Evolutionary conservation across 2,888 invertebrate genomes (phyloP).

Genomic region (Graphium colonna): DNA sequence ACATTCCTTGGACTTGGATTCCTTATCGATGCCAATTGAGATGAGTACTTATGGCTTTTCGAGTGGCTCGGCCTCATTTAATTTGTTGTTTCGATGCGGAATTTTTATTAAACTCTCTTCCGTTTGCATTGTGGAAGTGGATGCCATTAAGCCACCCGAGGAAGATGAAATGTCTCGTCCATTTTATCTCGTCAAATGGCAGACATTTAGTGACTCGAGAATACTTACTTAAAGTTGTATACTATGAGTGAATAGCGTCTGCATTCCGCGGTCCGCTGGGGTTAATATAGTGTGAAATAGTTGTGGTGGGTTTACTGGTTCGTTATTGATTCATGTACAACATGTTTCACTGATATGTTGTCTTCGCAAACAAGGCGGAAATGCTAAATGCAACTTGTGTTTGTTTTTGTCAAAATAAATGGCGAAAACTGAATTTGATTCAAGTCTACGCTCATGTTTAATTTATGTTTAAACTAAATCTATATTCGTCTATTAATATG

Average conservation of each 20-base stretch:
- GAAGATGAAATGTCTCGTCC: no score
- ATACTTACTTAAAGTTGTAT: slow-evolving; percentile 13
- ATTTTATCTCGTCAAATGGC: no score
- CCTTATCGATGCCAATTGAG: slow-evolving; percentile 80
- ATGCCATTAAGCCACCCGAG: slow-evolving; percentile 49
- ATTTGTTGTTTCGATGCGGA: slow-evolving; percentile 79
- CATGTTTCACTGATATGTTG: background rate
- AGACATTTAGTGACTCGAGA: background rate
- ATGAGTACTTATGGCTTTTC: slow-evolving; percentile 79
- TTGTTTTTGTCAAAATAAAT: no score
- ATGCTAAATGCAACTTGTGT: no score
- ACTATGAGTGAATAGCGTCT: background rate
- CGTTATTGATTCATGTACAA: slow-evolving; percentile 1
- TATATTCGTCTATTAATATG: no score
- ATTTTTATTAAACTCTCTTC: slow-evolving; percentile 79
- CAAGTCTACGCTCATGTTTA: no score
- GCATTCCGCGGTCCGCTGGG: slow-evolving; percentile 16
- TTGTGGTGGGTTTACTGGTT: slow-evolving; percentile 16
- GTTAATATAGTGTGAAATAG: slow-evolving; percentile 11
- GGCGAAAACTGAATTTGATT: no score
- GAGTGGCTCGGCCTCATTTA: slow-evolving; percentile 79
- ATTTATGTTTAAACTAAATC: no score
- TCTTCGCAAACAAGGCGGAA: background rate
- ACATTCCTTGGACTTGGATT: slow-evolving; percentile 77
- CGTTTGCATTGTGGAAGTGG: slow-evolving; percentile 60